Base-by-base conservation (phyloP, 2,113 vertebrate species). In the Thymallus thymallus region DNA sequence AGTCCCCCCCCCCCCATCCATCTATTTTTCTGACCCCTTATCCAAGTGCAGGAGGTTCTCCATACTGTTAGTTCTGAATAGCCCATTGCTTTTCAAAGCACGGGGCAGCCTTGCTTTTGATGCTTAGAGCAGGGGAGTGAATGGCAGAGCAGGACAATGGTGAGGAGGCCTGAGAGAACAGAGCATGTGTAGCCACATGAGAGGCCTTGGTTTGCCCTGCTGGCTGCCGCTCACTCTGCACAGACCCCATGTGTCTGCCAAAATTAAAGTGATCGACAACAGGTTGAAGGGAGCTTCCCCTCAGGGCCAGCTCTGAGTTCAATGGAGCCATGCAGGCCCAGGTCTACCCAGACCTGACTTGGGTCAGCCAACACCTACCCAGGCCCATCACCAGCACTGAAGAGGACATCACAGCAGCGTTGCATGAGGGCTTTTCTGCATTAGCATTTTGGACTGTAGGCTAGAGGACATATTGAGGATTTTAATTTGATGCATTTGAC, bases 11-110 rank as follows among this genome's bases (percentile, higher is more conserved):
- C 48, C 51, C 46, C 63, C 68, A 45, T 35, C 46, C 64, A 20
- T 86, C 73, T 86, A 84, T 88, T 84, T 85, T 84, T 84, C 81
- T 86, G 85, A 87, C 82, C 84, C 70, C 55, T 35, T 77, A 56
- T 66, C 74, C 56, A 60, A 81, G 82, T 76, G 82, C 80, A 51
- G 75, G 65, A 76, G 72, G 68, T 82, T 82, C 81, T 77, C 76
- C 71, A 71, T 82, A 79, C 81, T 80, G 79, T 80, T 75, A 80
- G 80, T 84, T 73, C 77, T 85, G 78, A 84, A 85, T 80, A 76
- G 81, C 3, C 16, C 62, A 78, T 71, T 69, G 62, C 55, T 76
- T 77, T 77, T 77, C 45, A 78, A 76, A 76, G 56, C 32, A 29
- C 66, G 48, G 70, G 68, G 58, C 60, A 4, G 71, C 60, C 10